Base-by-base conservation (phyloP, 2,113 vertebrate species). In the Cyrtonyx montezumae region DNA sequence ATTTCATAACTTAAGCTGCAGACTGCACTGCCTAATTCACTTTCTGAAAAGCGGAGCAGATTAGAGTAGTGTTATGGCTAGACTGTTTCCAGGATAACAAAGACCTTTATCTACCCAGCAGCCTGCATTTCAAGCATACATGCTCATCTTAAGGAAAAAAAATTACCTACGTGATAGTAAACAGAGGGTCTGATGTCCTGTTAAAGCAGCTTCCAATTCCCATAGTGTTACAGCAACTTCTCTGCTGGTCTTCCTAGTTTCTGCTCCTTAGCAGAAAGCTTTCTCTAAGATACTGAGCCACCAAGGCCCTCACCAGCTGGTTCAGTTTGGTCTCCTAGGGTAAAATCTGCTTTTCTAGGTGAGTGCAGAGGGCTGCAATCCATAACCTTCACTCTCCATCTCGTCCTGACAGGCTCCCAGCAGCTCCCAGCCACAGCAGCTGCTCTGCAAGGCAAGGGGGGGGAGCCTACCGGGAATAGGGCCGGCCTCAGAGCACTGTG, bases 121-220 rank as follows among this genome's bases (percentile, higher is more conserved):
- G 3, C 48, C 65, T 2, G 0, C 26, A 37, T 0, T 32, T 19
- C 69, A 20, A 25, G 16, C 53, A 51, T 1, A 17, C 32, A 15
- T 21, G 37, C 11, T 45, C 63, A 75, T 10, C 75, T n/a, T 13
- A 30, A 55, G 46, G 26, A 16, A 17, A 48, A 2, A 11, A 40
- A 32, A 46, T 77, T 90, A 97, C 98, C 56, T 98, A 99, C 98
- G 97, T 97, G 96, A 99, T 98, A 6, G 98, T 98, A 96, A 99
- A 98, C 81, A 98, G 98, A 91, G 98, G 98, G 95, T 98, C 98
- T 95, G 98, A 98, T 53, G 96, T 97, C 63, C 97, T 98, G 83
- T 98, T 98, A 98, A 99, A 99, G 82, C 98, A 99, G 96, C 98
- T 98, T 93, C 98, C 98, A 97, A 99, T 98, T 95, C 98, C 98